Evolutionary conservation across 2,888 invertebrate genomes (phyloP).

Genomic region (Phasia obesa): DNA sequence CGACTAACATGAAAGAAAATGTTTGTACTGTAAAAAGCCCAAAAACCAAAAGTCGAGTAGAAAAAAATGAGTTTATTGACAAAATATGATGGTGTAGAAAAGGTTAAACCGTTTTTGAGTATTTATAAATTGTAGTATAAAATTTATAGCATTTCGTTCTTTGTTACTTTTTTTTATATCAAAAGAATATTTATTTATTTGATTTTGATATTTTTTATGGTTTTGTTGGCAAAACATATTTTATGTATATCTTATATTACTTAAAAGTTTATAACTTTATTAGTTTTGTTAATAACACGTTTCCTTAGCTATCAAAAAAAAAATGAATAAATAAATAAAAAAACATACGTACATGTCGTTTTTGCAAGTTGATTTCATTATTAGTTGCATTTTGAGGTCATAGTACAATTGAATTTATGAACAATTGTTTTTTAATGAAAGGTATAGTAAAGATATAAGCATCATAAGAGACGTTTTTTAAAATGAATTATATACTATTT

Average conservation of each 20-base stretch:
- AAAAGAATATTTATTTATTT: slow-evolving; percentile 60
- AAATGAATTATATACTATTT: not conserved
- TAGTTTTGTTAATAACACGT: slow-evolving; percentile 76
- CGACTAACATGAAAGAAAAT: slow-evolving; percentile 40
- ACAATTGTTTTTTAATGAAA: slow-evolving; percentile 66
- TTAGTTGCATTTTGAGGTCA: slow-evolving; percentile 56
- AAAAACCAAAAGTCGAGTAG: slow-evolving; percentile 24
- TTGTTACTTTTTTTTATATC: slow-evolving; percentile 73
- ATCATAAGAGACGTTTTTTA: not conserved
- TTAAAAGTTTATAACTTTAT: slow-evolving; percentile 78
- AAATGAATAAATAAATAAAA: not conserved
- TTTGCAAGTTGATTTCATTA: slow-evolving; percentile 45
- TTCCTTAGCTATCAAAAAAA: not conserved
- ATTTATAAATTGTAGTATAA: slow-evolving; percentile 80
- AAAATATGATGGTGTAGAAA: slow-evolving; percentile 73
- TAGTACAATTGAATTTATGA: slow-evolving; percentile 68
- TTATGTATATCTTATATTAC: slow-evolving; percentile 5
- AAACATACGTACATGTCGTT: slow-evolving; percentile 9
- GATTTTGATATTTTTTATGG: slow-evolving; percentile 47
- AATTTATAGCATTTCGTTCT: slow-evolving; percentile 60
- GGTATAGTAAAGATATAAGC: slow-evolving; percentile 26
- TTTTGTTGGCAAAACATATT: slow-evolving; percentile 29
- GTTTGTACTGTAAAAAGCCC: slow-evolving; percentile 11
- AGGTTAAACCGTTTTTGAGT: slow-evolving; percentile 78
- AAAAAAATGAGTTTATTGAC: slow-evolving; percentile 58